A percentile compares a stretch with the other conserved stretches of the same genome.
These are phyloP conservation scores for Hymenochirus boettgeri DNA, from an alignment of 2,113 vertebrate species.

Conservation along the genomic window DNA sequence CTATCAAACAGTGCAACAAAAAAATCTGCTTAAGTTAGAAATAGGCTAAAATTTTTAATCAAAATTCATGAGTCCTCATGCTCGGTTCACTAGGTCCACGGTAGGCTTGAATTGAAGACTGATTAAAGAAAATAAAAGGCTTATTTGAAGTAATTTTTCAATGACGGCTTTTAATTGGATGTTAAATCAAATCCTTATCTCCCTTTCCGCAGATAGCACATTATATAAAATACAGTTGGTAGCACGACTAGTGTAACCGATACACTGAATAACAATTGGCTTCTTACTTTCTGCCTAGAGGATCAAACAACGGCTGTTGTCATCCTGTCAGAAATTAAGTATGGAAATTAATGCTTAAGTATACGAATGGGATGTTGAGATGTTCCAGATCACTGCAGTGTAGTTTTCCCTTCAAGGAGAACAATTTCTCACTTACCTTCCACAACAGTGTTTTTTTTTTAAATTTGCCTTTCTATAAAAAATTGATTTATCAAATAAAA, in stretches of 20 bases:
- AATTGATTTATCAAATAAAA: not conserved
- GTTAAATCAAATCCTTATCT: conserved; percentile 99
- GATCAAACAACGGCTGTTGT: conserved; percentile 59
- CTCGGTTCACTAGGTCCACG: conserved; percentile 78
- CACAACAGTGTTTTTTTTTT: conserved; percentile 23
- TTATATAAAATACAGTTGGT: conserved; percentile 78
- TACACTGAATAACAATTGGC: conserved; percentile 78
- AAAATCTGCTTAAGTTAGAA: conserved; percentile 83
- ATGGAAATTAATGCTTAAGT: conserved; percentile 73
- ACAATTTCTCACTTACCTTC: conserved; percentile 57
- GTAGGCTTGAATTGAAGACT: conserved; percentile 88
- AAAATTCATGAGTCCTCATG: conserved; percentile 85
- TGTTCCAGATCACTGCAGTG: conserved; percentile 48
- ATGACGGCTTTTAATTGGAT: conserved; percentile 99
- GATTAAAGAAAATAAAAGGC: conserved; percentile 93
- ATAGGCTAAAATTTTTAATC: conserved; percentile 82
- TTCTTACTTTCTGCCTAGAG: conserved; percentile 62
- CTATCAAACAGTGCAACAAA: conserved; percentile 89
- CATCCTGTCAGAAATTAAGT: conserved; percentile 71
- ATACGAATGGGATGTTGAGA: conserved; percentile 60
- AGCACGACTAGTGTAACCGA: conserved; percentile 78
- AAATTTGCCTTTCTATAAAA: too few species aligned
- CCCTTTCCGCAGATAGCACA: conserved; percentile 88
- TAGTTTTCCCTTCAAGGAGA: conserved; percentile 56
- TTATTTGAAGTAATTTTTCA: conserved; percentile 99